phyloP scores from a whole-genome alignment of 2,888 invertebrate genomes.

The Diachrysia chrysitis region DNA sequence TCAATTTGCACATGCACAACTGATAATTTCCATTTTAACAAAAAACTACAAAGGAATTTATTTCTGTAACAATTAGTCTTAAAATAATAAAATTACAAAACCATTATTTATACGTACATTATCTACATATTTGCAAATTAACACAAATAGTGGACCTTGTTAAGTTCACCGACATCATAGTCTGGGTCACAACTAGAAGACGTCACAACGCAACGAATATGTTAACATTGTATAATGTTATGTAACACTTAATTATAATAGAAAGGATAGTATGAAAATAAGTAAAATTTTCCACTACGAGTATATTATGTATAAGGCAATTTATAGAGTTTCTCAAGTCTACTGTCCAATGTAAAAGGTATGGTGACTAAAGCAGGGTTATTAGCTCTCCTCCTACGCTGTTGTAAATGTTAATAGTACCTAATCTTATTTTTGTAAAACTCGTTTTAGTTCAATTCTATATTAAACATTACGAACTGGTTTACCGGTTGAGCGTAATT shows the following conservation, averaged over 20 bases:
- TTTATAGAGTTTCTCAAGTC: no score
- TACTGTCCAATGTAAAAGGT: no score
- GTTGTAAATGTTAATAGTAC: no score
- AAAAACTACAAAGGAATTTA: background rate
- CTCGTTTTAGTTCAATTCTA: no score
- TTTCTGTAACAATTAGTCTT: background rate
- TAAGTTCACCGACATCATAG: background rate
- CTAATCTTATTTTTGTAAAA: no score
- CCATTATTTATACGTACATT: background rate
- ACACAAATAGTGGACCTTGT: background rate
- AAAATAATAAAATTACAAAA: background rate
- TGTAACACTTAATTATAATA: no score
- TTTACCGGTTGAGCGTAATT: no score
- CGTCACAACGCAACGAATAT: background rate
- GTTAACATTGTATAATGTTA: background rate
- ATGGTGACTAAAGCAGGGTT: no score
- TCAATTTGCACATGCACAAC: background rate
- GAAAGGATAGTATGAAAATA: background rate
- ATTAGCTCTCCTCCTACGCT: no score
- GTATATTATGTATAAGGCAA: no score
- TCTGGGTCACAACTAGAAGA: background rate
- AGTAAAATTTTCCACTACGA: background rate
- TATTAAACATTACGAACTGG: no score
- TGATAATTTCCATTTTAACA: background rate
- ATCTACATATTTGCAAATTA: background rate